phyloP scores from a whole-genome alignment of 2,113 vertebrate genomes.

The Hippocampus zosterae region DNA sequence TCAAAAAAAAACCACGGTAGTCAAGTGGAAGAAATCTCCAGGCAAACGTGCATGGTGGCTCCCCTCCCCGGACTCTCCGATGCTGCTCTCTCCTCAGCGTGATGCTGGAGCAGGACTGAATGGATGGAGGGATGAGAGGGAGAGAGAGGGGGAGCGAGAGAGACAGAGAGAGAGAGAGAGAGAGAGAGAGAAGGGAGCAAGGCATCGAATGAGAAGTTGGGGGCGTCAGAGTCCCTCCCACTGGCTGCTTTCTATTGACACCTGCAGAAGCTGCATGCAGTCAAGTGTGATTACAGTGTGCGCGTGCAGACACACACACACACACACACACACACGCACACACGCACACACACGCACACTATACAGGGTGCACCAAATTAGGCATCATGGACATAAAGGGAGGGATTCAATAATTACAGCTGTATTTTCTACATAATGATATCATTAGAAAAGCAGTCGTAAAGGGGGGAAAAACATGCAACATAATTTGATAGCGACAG shows the following conservation, averaged over 20 bases:
- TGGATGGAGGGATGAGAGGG: not conserved
- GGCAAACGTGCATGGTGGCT: conserved; percentile 9
- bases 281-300: conserved; percentile 4
- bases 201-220: conserved; percentile 8
- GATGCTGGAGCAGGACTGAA: conserved; percentile 1
- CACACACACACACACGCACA: not conserved
- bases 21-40: conserved; percentile 2
- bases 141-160: no score
- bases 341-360: not conserved
- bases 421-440: not conserved
- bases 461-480: not conserved
- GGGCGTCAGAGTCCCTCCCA: conserved; percentile 9
- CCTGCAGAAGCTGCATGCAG: conserved; percentile 12
- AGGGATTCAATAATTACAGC: not conserved
- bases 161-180: not conserved
- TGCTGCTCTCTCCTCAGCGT: not conserved
- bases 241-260: conserved; percentile 4
- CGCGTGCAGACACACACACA: not conserved
- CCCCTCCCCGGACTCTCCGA: not conserved
- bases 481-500: not conserved
- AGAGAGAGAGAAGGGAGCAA: not conserved
- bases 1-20: not conserved
- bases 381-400: not conserved
- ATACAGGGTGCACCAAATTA: not conserved
- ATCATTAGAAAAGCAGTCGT: not conserved